Evolutionary conservation across 2,113 vertebrate genomes (phyloP).

Genomic region (Pontoporia blainvillei): DNA sequence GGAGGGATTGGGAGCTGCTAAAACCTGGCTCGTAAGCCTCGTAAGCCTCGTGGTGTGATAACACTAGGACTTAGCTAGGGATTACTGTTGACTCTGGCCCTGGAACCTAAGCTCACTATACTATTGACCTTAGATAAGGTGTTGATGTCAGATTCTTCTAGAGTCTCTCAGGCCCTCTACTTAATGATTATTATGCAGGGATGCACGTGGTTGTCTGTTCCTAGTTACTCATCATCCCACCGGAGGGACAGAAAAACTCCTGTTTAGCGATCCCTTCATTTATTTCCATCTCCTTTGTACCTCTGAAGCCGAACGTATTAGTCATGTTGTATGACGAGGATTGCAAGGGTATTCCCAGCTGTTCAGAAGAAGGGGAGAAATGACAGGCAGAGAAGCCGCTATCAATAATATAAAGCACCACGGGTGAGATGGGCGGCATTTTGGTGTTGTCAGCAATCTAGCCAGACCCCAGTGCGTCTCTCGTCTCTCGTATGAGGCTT

Average conservation of each 20-base stretch:
- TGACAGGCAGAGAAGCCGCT: not conserved
- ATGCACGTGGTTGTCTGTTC: not conserved
- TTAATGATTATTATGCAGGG: not conserved
- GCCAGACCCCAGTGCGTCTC: slow-evolving; percentile 47
- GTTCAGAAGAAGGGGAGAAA: slow-evolving; percentile 29
- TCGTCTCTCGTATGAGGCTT: slow-evolving; percentile 45
- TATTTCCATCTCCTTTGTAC: slow-evolving; percentile 23
- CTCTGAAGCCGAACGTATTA: slow-evolving; percentile 34
- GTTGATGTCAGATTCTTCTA: not conserved
- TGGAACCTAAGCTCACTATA: not conserved
- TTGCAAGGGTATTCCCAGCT: slow-evolving; percentile 58
- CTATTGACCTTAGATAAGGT: not conserved
- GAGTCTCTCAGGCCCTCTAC: not conserved
- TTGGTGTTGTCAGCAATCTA: slow-evolving; percentile 13
- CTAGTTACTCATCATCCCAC: not conserved
- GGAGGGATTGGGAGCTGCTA: not conserved
- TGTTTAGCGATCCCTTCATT: not conserved
- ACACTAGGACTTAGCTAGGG: not conserved
- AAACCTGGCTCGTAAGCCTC: rapidly evolving
- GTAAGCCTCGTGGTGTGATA: not conserved
- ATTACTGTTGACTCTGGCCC: not conserved
- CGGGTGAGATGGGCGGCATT: not conserved
- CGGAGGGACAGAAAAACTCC: not conserved
- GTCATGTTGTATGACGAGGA: slow-evolving; percentile 38
- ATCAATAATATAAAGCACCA: slow-evolving; percentile 36